Conservation (phyloP, 2,797 vertebrate genomes). For the Heliangelus exortis region DNA sequence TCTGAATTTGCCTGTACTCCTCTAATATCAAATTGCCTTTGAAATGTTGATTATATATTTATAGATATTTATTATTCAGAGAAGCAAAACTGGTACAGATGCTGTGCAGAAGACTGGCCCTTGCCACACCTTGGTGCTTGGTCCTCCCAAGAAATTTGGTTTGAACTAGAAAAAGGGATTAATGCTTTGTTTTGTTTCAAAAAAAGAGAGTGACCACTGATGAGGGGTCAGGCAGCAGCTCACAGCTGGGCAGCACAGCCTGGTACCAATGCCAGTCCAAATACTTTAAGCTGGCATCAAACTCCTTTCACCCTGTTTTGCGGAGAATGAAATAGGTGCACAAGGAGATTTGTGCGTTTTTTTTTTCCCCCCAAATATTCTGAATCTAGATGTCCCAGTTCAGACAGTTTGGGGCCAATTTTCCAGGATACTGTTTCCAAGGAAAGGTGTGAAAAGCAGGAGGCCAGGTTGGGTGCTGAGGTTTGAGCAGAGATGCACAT, state of each 20-base stretch:
- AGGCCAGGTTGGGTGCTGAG: background rate
- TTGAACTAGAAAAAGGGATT: background rate
- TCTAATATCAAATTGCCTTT: background rate
- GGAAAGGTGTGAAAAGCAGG: rapidly evolving
- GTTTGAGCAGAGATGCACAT: background rate
- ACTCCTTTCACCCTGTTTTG: background rate
- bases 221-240: rapidly evolving
- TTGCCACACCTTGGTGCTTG: background rate
- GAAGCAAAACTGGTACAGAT: rapidly evolving
- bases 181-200: background rate
- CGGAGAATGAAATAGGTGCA: background rate
- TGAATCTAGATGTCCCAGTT: background rate
- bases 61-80: no score
- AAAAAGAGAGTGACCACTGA: rapidly evolving
- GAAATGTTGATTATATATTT: background rate
- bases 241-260: rapidly evolving
- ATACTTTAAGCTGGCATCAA: rapidly evolving
- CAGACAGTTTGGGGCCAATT: rapidly evolving
- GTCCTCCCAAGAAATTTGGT: background rate
- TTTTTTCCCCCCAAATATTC: background rate
- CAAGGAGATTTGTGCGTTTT: rapidly evolving
- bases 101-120: rapidly evolving
- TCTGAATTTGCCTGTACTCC: background rate
- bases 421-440: background rate
- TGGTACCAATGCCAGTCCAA: background rate